Evolutionary conservation across 2,113 vertebrate species (phyloP), one percentile per base, ranked within the genome.

Genomic region (Gavialis gangeticus): DNA sequence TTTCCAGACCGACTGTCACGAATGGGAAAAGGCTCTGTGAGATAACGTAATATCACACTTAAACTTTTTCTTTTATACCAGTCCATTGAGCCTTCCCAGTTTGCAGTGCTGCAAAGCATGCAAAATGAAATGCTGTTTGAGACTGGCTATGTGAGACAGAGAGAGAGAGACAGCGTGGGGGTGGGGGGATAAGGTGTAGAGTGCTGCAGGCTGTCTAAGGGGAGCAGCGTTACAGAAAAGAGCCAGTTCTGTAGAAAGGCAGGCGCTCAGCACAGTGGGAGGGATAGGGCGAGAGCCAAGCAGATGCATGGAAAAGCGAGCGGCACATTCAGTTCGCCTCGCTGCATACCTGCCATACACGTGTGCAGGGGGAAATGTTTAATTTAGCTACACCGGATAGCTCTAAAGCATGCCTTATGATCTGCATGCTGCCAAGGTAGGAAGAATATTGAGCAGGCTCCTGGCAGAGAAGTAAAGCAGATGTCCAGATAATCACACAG

Each of bases 401-500:
- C 63, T 83, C 73, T 75, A 24, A 77, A 21, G 19, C 27, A 19
- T 22, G 16, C 17, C 58, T 86, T 80, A 80, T 86, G 57, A 87
- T 90, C 66, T 58, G 1, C 64, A 30, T 93, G 73, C 56, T 91
- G 87, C 81, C 63, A 56, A 8, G 59, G 21, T 79, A 85, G 84
- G 67, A 91, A 86, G 71, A 6, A 60, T 66, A 62, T 67, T 57
- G 94, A 90, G 90, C 84, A 89, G 54, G 71, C 11, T 54, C 75
- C 92, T 93, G 69, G 67, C 90, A 81, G 86, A 83, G 79, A 67
- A 94, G 4, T 17, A 37, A 87, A 64, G 82, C 73, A 76, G 69
- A 93, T 87, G 82, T 91, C 87, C 77, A 81, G 79, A 79, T 96
- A 69, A 16, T 92, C 79, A 56, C 58, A 78, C 56, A 93, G 79